Evolutionary conservation across 2,113 vertebrate genomes (phyloP), one percentile per base, ranked within the genome.

Genomic region (Poecile atricapillus): DNA sequence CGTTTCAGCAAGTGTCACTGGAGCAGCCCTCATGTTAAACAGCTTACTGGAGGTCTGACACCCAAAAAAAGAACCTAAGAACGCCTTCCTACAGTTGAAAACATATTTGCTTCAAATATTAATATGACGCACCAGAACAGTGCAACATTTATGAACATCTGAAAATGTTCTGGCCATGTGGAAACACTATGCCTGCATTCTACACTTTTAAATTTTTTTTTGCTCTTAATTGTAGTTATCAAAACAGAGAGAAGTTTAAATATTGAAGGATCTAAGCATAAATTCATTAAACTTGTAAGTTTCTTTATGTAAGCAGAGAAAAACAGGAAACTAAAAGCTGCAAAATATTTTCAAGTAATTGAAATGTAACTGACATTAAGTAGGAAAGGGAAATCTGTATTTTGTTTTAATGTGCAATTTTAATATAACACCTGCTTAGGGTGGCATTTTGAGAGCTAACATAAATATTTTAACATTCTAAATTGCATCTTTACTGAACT

Each of bases 381-480:
- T 17, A 65, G 41, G 44, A 28, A 87, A 91, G 43, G 11, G 19
- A 89, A 83, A 82, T 49, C 37, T 62, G 21, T 88, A 71, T 81
- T 96, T 94, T 89, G 55, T 55, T 83, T 87, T 65, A 94, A 75
- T 68, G 71, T 27, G 69, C 25, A 71, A 49, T 90, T 95, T 89
- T 93, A 91, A 92, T 62, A 52, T 43, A 90, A 88, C 56, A 90
- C 33, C 75, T 94, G 46, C 75, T 85, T 91, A 85, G 28, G 59
- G 70, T 56, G 25, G 76, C 62, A 92, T 71, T 39, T 88, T 92
- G 68, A 89, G 59, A 94, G 85, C 63, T 90, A 62, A 64, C 62
- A 85, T 77, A 83, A 94, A 95, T 93, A 91, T 86, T 95, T 95
- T 52, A 91, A 76, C 75, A 78, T 77, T 88, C 68, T 75, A 95